Base-by-base conservation (phyloP, 2,888 invertebrate species). In the Oasisia sp. region DNA sequence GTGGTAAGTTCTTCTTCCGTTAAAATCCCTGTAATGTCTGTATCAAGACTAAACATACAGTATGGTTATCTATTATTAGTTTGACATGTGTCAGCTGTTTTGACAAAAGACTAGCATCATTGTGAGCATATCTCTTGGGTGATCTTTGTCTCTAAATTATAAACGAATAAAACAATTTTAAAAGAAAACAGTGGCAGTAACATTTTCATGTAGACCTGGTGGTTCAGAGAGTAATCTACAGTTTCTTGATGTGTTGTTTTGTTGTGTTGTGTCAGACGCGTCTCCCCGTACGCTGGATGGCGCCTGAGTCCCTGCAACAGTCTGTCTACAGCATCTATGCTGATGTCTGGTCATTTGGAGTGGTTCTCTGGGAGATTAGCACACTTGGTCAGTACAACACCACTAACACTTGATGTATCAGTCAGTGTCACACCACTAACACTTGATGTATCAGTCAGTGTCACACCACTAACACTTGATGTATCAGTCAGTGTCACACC, bases 281-380 rank as follows among this genome's bases (percentile, higher is more conserved):
- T 0, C 95, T 97, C 44, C 98, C 98, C 4, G 97, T 98, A 92
- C 97, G 99, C 96, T 99, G 99, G 99, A 99, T 99, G 99, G 98
- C 99, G 0, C 98, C 98, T 0, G 99, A 99, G 95, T 98, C 99
- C 1, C 97, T 99, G 1, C 98, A 98, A 32, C 99, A 99, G 96
- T 99, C 99, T 95, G 97, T 99, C 95, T 99, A 98, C 96, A 98
- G 98, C 19, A 98, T 98, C 1, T 98, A 99, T 96, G 98, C 98
- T 1, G 99, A 99, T 96, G 98, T 99, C 91, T 99, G 99, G 99
- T 98, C 99, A 95, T 99, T 99, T 95, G 99, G 99, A 0, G 98
- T 99, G 27, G 97, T 99, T 14, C 97, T 99, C 95, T 99, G 99
- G 99, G 99, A 99, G 97, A 98, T 99, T 91, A 98, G 99, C 14